Percentiles rank a stretch among this genome's conserved stretches.
These are phyloP conservation scores for Ifrita kowaldi DNA, from an alignment of 2,113 vertebrate species.

Conservation along the genomic window DNA sequence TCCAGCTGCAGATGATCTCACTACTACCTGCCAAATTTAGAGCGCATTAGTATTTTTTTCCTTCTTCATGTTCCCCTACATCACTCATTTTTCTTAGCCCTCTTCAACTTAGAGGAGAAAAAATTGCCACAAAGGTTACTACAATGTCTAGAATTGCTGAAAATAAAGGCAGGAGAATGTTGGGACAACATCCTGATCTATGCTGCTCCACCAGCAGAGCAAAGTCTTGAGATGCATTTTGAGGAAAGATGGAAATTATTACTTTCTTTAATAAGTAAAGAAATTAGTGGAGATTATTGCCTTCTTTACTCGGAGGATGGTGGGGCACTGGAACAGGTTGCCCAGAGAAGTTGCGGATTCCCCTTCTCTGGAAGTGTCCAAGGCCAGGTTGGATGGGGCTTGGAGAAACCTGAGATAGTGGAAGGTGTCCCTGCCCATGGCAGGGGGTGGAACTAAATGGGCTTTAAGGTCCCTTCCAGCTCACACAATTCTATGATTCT, in stretches of 20 bases:
- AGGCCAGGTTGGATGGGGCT: accelerated
- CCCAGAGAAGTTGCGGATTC: background rate
- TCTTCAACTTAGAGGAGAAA: background rate
- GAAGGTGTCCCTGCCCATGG: background rate
- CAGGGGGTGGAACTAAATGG: accelerated
- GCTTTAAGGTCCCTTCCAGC: background rate
- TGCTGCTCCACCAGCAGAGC: background rate
- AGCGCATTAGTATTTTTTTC: accelerated
- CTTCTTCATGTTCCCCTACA: background rate
- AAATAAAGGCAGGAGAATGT: background rate
- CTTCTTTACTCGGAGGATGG: background rate
- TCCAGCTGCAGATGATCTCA: background rate
- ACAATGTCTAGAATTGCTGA: background rate
- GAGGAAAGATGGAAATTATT: background rate
- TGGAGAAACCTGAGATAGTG: background rate
- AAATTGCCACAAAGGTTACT: background rate
- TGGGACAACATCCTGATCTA: accelerated
- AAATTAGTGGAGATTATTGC: background rate
- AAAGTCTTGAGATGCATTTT: background rate
- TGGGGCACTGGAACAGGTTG: background rate
- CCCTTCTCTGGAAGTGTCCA: background rate
- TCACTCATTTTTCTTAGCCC: background rate
- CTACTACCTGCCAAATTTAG: background rate
- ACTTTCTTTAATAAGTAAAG: background rate
- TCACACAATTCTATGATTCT: background rate